Percentiles rank a stretch among this genome's conserved stretches.
Evolutionary conservation across 2,888 invertebrate species (phyloP).

Genomic region (Lasius fuliginosus): DNA sequence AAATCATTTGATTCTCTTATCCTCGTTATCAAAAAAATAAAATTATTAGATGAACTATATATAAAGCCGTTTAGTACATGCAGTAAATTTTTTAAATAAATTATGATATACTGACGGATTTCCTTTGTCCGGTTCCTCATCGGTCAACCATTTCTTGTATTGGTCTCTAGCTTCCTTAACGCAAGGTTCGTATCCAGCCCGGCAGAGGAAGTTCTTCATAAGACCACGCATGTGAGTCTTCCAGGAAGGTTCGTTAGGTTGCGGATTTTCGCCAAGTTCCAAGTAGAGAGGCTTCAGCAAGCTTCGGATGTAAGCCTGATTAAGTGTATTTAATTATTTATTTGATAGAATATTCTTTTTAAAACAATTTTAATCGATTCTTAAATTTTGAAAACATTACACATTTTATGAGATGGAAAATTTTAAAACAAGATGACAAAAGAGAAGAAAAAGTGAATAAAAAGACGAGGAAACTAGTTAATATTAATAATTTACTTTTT

Average conservation of each 20-base stretch:
- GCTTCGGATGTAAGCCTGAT: conserved; percentile 90
- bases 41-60: background rate
- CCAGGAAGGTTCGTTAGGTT: conserved; percentile 90
- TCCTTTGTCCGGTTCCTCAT: conserved; percentile 91
- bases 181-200: conserved; percentile 92
- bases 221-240: conserved; percentile 90
- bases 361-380: background rate
- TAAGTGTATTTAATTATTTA: conserved; percentile 11
- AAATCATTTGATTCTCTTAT: background rate
- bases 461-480: background rate
- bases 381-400: background rate
- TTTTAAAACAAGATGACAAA: background rate
- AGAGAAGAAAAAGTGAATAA: background rate
- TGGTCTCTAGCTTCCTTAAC: conserved; percentile 91
- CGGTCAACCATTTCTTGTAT: conserved; percentile 92
- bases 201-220: conserved; percentile 91
- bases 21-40: background rate
- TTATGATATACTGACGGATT: conserved; percentile 90
- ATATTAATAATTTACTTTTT: background rate
- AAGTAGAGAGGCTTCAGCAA: conserved; percentile 91
- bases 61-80: too few species aligned
- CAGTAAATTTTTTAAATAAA: background rate
- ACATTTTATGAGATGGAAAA: background rate
- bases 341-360: background rate
- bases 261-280: conserved; percentile 88